phyloP scores from a whole-genome alignment of 2,797 vertebrate species.

The Prionace glauca region DNA sequence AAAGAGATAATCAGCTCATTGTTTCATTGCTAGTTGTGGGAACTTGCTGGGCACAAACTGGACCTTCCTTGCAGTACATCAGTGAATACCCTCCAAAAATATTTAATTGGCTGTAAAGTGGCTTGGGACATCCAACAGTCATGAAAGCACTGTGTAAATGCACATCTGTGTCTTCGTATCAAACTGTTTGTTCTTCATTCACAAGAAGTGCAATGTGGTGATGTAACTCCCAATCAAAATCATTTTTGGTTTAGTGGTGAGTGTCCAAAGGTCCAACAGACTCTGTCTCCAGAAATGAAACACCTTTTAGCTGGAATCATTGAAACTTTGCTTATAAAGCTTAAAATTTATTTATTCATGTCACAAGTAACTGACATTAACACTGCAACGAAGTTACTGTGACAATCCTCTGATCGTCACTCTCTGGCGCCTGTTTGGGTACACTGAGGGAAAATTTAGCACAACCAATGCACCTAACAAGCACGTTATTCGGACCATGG shows the following conservation, averaged over 20 bases:
- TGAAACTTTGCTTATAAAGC: too few species aligned
- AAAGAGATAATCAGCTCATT: neutral
- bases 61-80: neutral
- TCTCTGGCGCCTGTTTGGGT: too few species aligned
- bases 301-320: too few species aligned
- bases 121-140: neutral
- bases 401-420: too few species aligned
- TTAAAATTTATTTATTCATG: too few species aligned
- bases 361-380: too few species aligned
- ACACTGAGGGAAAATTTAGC: too few species aligned
- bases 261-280: neutral
- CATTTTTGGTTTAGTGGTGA: neutral
- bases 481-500: too few species aligned
- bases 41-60: neutral
- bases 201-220: neutral
- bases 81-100: neutral
- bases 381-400: too few species aligned
- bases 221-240: neutral
- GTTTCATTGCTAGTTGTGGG: neutral
- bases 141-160: neutral
- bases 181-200: neutral
- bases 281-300: neutral
- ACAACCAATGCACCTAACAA: too few species aligned
- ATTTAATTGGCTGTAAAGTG: neutral
- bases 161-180: neutral